These are phyloP conservation scores for Catharus fuscescens DNA, from an alignment of 2,113 vertebrate genomes.

Conservation along the genomic window DNA sequence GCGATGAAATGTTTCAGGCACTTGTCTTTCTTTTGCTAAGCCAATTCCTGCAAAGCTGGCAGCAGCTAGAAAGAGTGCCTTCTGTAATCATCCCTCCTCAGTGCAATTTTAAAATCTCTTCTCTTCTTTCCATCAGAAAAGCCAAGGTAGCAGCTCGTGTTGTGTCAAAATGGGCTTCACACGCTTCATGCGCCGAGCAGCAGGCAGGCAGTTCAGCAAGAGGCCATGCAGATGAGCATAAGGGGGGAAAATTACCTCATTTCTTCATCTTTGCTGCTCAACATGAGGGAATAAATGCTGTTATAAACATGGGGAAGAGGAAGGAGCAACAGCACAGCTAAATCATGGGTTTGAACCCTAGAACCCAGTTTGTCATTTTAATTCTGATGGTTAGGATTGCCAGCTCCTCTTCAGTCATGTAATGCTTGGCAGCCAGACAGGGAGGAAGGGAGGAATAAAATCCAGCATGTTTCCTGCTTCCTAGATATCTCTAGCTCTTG, in stretches of 20 bases:
- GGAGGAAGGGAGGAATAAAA: not conserved
- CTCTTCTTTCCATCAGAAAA: not conserved
- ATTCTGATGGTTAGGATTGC: not conserved
- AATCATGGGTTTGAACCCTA: not conserved
- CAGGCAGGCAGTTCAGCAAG: not conserved
- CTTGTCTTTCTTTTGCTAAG: not conserved
- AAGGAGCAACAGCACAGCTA: not conserved
- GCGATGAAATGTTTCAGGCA: not conserved
- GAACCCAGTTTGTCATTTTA: not conserved
- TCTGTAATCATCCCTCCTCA: not conserved
- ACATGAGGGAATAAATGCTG: not conserved
- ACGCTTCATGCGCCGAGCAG: accelerated
- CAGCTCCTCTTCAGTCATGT: not conserved
- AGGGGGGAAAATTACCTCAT: not conserved
- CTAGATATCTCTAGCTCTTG: not conserved
- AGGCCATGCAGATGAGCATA: not conserved
- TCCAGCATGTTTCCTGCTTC: not conserved
- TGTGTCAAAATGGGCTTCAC: not conserved
- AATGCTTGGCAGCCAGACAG: not conserved
- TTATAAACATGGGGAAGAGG: not conserved
- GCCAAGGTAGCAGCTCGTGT: not conserved
- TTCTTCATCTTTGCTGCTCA: not conserved
- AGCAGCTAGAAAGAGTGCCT: not conserved
- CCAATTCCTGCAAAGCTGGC: not conserved
- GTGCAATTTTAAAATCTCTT: not conserved